Conservation (phyloP, 2,888 invertebrate species). For the Rhingia campestris region DNA sequence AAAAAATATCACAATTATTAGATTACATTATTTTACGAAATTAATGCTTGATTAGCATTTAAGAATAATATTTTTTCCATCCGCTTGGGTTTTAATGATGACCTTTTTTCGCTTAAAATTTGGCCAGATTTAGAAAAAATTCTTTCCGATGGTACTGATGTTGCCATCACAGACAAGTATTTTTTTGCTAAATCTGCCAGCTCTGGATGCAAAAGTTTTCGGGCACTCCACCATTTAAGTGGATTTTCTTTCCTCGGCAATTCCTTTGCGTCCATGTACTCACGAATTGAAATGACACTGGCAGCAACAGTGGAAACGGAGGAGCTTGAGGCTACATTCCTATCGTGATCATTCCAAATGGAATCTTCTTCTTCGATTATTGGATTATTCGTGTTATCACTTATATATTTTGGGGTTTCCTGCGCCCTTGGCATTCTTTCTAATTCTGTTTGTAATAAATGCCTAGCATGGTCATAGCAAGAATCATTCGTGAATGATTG, state of each 20-base stretch:
- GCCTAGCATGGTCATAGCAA: constrained; percentile 11
- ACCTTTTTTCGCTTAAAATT: constrained; percentile 8
- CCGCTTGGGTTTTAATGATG: constrained; percentile 4
- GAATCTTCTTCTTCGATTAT: neutral
- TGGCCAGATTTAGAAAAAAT: constrained; percentile 26
- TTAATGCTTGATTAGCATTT: neutral
- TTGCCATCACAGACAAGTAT: constrained; percentile 13
- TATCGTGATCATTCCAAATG: constrained; percentile 21
- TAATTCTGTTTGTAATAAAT: constrained; percentile 10
- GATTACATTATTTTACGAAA: no score
- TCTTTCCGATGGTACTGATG: constrained; percentile 23
- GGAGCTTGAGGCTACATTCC: neutral
- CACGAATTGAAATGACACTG: neutral
- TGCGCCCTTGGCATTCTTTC: constrained; percentile 17
- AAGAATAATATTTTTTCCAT: constrained; percentile 23
- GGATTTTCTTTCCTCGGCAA: constrained; percentile 9
- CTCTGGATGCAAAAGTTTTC: constrained; percentile 21
- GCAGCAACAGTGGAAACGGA: constrained; percentile 1
- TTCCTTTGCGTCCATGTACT: constrained; percentile 7
- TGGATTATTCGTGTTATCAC: neutral
- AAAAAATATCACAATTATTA: no score
- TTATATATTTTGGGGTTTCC: neutral
- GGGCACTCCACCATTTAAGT: constrained; percentile 16
- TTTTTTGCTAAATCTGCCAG: constrained; percentile 10
- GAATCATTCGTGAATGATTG: neutral